A percentile compares a stretch with the other conserved stretches of the same genome.
Conservation (phyloP, 1,140 invertebrate genomes). For the Cardiocondyla obscurior region DNA sequence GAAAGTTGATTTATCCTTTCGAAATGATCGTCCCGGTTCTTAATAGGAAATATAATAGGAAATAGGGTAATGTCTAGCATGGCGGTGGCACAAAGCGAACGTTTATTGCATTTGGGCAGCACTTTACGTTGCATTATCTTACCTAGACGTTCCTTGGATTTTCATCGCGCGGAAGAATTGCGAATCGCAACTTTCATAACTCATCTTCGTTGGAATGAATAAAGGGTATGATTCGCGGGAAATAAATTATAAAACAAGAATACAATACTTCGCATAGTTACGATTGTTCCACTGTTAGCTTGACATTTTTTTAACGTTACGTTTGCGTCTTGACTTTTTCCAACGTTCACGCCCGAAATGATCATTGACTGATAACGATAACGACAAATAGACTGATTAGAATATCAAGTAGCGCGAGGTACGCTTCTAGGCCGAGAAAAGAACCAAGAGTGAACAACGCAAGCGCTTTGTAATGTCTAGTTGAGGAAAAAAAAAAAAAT, state of each 20-base stretch:
- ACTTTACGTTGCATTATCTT: slow-evolving; percentile 26
- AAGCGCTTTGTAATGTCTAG: too few relatives aligned
- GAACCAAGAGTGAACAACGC: too few relatives aligned
- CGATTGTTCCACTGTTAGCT: background rate
- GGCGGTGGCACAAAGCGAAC: slow-evolving; percentile 17
- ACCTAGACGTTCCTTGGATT: slow-evolving; percentile 6
- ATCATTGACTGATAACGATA: slow-evolving; percentile 28
- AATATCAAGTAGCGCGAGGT: too few relatives aligned
- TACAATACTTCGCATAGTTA: slow-evolving; percentile 7
- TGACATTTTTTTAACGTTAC: too few relatives aligned
- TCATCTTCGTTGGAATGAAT: slow-evolving; percentile 28
- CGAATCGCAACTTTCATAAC: slow-evolving; percentile 13
- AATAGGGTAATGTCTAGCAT: slow-evolving; percentile 25
- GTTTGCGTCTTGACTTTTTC: background rate
- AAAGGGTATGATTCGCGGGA: background rate
- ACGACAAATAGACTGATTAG: too few relatives aligned
- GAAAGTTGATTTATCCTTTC: slow-evolving; percentile 23
- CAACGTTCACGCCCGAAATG: background rate
- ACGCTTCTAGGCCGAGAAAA: too few relatives aligned
- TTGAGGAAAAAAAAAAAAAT: too few relatives aligned
- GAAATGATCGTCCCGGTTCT: background rate
- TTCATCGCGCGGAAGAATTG: slow-evolving; percentile 19
- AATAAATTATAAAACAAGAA: slow-evolving; percentile 17
- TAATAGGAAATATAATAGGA: slow-evolving; percentile 33
- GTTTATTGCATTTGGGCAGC: slow-evolving; percentile 32